Evolutionary conservation across 2,113 vertebrate genomes (phyloP), one percentile per base, ranked within the genome.

Genomic region (Diphyllodes magnificus): DNA sequence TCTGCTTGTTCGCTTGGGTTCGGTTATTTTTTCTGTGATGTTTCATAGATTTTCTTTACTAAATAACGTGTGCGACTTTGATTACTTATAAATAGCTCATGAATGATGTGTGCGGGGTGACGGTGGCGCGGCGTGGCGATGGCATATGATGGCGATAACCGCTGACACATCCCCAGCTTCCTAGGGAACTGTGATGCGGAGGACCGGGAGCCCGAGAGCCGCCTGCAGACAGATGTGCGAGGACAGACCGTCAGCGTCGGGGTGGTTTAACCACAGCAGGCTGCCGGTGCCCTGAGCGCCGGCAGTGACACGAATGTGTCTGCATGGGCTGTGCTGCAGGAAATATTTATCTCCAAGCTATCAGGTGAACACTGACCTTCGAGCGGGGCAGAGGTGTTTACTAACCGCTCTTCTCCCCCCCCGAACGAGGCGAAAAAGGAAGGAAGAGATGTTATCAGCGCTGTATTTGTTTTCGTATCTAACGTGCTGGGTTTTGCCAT

Each of bases 291-390:
- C 28, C 18, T 16, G 42, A 9, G 30, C 4, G 66, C 24, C 21
- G 54, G 18, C 23, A 35, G 45, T 63, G 92, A 89, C 91, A 86
- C 75, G 47, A 78, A 47, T 18, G 47, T 12, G 18, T 61, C 49
- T 51, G 65, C 79, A 75, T 35, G n/a, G 54, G 39, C 22, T 47
- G n/a, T 76, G 59, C 76, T 42, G 70, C 87, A 78, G 87, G 56
- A 87, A 77, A 22, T 9, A 1, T 10, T 68, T 59, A 27, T 82
- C 75, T 90, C 37, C 9, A 6, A 0, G 0, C n/a, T 70, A 37
- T 49, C 70, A 70, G 49, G 71, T 51, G 92, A 84, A 57, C 69
- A 21, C 28, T 83, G 80, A 92, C 92, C 86, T 88, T 50, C 53
- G 72, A 22, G 44, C 54, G 15, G 35, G 18, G 23, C 24, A 71